Conservation (phyloP, 2,797 vertebrate genomes). For the Tauraco hartlaubi region DNA sequence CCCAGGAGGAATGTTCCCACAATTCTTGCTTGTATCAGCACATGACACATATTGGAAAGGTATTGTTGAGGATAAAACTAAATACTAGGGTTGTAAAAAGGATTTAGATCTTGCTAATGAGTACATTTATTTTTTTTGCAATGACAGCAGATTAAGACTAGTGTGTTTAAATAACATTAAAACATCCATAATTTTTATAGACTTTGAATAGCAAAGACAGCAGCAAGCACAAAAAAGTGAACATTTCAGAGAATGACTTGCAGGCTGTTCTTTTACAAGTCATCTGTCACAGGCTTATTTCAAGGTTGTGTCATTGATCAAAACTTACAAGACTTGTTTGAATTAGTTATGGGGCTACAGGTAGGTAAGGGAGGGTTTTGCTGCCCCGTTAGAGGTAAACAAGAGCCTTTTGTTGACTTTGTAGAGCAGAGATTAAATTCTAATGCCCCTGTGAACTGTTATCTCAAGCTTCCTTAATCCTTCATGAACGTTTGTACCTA, state of each 20-base stretch:
- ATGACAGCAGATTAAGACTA: conserved; percentile 11
- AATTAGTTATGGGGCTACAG: background rate
- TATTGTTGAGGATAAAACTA: conserved; percentile 28
- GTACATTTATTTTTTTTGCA: background rate
- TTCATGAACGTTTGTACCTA: background rate
- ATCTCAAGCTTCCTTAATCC: background rate
- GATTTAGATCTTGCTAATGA: conserved; percentile 27
- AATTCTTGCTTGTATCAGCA: conserved; percentile 36
- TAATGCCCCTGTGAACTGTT: background rate
- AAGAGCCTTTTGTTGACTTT: background rate
- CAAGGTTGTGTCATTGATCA: background rate
- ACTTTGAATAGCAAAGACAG: background rate
- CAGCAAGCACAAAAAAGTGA: background rate
- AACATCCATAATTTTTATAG: conserved; percentile 17
- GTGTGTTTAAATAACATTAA: conserved; percentile 47
- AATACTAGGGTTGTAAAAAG: conserved; percentile 1
- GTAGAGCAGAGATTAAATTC: background rate
- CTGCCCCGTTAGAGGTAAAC: background rate
- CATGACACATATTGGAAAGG: conserved; percentile 5
- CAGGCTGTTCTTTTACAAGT: background rate
- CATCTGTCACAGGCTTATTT: background rate
- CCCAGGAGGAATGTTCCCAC: background rate
- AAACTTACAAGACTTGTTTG: background rate
- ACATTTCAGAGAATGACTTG: background rate
- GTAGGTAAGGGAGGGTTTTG: background rate